A percentile compares a stretch with the other conserved stretches of the same genome.
Evolutionary conservation across 2,888 invertebrate genomes (phyloP).

Genomic region (Amblyteles armatorius): DNA sequence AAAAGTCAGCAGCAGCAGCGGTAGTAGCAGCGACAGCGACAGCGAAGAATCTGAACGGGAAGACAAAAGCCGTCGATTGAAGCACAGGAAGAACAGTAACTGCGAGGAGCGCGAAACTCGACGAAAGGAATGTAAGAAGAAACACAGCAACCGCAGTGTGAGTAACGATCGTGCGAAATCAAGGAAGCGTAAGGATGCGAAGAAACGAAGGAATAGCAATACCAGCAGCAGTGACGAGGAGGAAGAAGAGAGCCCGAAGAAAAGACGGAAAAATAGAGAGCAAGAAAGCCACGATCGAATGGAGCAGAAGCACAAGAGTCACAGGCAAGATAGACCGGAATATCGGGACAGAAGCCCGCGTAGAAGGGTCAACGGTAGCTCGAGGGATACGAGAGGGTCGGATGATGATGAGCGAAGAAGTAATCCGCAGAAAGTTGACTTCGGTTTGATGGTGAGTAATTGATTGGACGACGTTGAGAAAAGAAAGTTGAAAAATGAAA

Average conservation of each 20-base stretch:
- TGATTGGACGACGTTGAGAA: background rate
- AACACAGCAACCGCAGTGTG: constrained; percentile 42
- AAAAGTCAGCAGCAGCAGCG: constrained; percentile 54
- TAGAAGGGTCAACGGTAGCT: constrained; percentile 51
- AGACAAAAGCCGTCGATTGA: constrained; percentile 44
- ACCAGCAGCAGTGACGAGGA: constrained; percentile 65
- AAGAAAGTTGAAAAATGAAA: no score
- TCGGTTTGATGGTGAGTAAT: constrained; percentile 74
- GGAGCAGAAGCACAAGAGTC: constrained; percentile 55
- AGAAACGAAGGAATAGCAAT: constrained; percentile 62
- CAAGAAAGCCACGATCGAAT: constrained; percentile 67
- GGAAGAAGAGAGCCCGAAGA: constrained; percentile 69
- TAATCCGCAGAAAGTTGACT: constrained; percentile 62
- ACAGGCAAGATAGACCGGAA: constrained; percentile 44
- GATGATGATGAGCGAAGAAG: constrained; percentile 54
- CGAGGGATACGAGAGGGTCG: constrained; percentile 31
- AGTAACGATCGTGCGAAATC: constrained; percentile 32
- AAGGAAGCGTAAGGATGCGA: constrained; percentile 61
- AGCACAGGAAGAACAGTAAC: constrained; percentile 34
- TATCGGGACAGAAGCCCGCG: constrained; percentile 56
- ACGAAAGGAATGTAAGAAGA: constrained; percentile 67
- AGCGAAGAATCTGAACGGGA: constrained; percentile 51
- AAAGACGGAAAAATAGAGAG: constrained; percentile 77
- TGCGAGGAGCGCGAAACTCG: constrained; percentile 64
- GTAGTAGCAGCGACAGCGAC: constrained; percentile 61